phyloP scores from a whole-genome alignment of 1,140 invertebrate species.

The Liolophura sinensis region DNA sequence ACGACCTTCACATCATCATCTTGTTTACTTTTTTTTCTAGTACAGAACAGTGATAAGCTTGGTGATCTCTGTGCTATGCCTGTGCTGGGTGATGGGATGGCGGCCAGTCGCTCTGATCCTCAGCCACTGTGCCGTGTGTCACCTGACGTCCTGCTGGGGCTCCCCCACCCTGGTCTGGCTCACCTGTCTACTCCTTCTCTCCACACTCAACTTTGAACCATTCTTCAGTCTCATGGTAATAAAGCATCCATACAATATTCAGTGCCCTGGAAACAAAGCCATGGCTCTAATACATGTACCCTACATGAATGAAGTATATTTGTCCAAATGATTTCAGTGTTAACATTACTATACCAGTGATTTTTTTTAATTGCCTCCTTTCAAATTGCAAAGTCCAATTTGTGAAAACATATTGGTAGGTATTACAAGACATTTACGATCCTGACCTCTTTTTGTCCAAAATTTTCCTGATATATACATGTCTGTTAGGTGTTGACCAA shows the following conservation, averaged over 20 bases:
- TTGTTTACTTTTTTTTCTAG: constrained; percentile 21
- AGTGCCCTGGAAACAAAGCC: no score
- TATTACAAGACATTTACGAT: no score
- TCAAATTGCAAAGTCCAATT: no score
- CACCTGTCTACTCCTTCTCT: constrained; percentile 22
- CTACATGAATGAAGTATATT: no score
- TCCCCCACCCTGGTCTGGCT: constrained; percentile 25
- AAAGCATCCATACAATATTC: not conserved
- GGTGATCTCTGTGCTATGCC: constrained; percentile 14
- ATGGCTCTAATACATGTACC: no score
- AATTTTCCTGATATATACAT: no score
- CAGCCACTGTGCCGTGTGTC: constrained; percentile 28
- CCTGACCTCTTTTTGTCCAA: no score
- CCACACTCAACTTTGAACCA: constrained; percentile 31
- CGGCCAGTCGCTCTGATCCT: constrained; percentile 21
- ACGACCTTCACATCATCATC: not conserved
- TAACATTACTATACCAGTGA: no score
- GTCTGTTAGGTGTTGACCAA: no score
- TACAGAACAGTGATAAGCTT: constrained; percentile 18
- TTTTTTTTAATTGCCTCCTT: no score
- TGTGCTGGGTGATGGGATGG: constrained; percentile 30
- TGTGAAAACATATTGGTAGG: no score
- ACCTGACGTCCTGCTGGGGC: constrained; percentile 11
- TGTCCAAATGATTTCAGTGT: no score
- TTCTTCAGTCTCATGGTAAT: constrained; percentile 26